Evolutionary conservation across 2,888 invertebrate genomes (phyloP).

Genomic region (Lasius platythorax): DNA sequence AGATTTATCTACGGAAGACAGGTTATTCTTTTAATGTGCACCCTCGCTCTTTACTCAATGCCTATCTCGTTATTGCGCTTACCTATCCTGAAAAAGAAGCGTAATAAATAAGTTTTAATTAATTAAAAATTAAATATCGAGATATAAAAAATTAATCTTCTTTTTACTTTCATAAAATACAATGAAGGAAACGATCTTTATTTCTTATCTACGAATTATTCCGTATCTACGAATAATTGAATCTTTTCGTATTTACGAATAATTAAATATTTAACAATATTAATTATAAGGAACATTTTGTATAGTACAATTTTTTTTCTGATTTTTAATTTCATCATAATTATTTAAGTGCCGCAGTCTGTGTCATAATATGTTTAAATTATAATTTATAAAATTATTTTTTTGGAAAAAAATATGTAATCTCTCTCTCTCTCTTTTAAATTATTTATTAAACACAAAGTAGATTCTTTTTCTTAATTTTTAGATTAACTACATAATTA

Average conservation of each 20-base stretch:
- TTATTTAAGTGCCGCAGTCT: background rate
- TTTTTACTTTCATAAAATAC: background rate
- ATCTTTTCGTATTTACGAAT: background rate
- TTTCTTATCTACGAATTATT: background rate
- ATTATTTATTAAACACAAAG: background rate
- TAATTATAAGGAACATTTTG: background rate
- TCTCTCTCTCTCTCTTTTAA: background rate
- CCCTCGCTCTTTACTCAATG: constrained; percentile 14
- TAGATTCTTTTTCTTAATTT: background rate
- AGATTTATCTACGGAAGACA: constrained; percentile 10
- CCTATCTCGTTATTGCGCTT: background rate
- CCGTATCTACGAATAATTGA: background rate
- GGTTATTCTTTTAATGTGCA: constrained; percentile 33
- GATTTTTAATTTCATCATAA: background rate
- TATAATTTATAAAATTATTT: background rate
- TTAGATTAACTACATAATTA: background rate
- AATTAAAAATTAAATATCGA: background rate
- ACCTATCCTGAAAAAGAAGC: background rate
- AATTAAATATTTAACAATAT: background rate
- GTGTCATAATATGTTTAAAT: background rate
- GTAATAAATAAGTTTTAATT: too few relatives aligned
- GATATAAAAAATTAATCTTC: background rate
- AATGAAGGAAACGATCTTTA: background rate
- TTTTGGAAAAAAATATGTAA: background rate
- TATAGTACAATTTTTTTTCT: background rate